Base-by-base conservation (phyloP, 2,797 vertebrate species). In the Hozukius guyotensis region DNA sequence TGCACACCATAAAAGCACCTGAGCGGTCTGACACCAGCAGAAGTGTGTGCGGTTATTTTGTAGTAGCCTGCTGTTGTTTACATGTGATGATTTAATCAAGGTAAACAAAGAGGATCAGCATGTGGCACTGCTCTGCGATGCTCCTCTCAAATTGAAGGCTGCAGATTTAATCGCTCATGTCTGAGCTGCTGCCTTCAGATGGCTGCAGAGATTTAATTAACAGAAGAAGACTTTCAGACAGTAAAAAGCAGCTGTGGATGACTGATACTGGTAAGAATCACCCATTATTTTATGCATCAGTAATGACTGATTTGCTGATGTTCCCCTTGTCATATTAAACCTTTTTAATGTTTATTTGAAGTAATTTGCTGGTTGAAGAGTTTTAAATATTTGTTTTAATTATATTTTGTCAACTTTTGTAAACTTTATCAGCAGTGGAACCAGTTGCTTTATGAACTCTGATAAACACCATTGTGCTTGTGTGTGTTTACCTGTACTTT, bases 131-230 rank as follows among this genome's bases (percentile, higher is more conserved):
- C 6, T 8, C 25, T 27, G 16, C 1, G 2, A 3, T 5, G 63
- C 42, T 72, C 29, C 14, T 78, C 36, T 79, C 63, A 75, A 18
- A 72, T 3, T 75, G 49, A 72, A 60, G 27, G 63, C 64, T 74
- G 63, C 24, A 72, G 29, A 61, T 81, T 57, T 70, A 49, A 46
- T 49, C 57, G 8, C 36, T 64, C 16, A 4, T 24, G 31, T 74
- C 53, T 72, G 38, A 74, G 53, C 32, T 59, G 72, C 77, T 25
- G 76, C 75, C 5, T 67, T 78, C 78, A 74, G 57, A 75, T 71
- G 64, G 77, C 69, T 84, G 75, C 75, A 76, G 34, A 77, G 29
- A 85, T 71, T 79, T 31, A 57, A 53, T 64, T 76, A 82, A 57
- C 55, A 60, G 27, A 80, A 52, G 29, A 75, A 52, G 25, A 75